These are phyloP conservation scores for Serrognathus titanus DNA, from an alignment of 2,888 invertebrate genomes.

Conservation along the genomic window DNA sequence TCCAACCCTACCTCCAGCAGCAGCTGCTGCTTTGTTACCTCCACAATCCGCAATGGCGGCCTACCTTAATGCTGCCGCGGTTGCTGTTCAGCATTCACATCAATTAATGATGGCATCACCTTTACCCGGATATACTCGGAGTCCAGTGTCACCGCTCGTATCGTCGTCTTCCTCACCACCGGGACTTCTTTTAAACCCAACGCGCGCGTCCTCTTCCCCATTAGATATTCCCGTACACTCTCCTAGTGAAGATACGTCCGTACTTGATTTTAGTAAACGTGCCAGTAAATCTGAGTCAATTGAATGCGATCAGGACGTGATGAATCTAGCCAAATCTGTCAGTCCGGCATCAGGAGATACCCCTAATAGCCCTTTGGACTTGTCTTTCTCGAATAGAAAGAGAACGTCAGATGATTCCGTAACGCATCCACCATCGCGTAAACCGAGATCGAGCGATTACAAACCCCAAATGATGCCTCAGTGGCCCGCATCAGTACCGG, in stretches of 20 bases:
- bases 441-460: slow-evolving; percentile 63
- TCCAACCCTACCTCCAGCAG: slow-evolving; percentile 65
- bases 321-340: slow-evolving; percentile 68
- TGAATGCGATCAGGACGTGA: slow-evolving; percentile 63
- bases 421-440: slow-evolving; percentile 63
- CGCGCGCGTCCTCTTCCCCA: slow-evolving; percentile 46
- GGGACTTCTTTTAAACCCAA: slow-evolving; percentile 46
- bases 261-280: slow-evolving; percentile 79
- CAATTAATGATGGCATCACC: slow-evolving; percentile 67
- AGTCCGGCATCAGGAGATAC: slow-evolving; percentile 51
- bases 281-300: slow-evolving; percentile 37
- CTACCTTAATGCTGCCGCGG: slow-evolving; percentile 68
- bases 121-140: slow-evolving; percentile 40
- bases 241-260: slow-evolving; percentile 55
- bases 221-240: slow-evolving; percentile 56
- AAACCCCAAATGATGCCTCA: slow-evolving; percentile 65
- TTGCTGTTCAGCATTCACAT: slow-evolving; percentile 68
- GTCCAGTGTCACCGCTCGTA: slow-evolving; percentile 64
- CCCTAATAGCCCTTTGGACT: slow-evolving; percentile 69
- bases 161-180: slow-evolving; percentile 64
- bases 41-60: slow-evolving; percentile 82
- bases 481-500: slow-evolving; percentile 75
- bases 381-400: slow-evolving; percentile 73
- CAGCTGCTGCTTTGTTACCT: slow-evolving; percentile 63
- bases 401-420: slow-evolving; percentile 59